These are phyloP conservation scores for Caiman crocodilus DNA, from an alignment of 2,797 vertebrate genomes.

Conservation along the genomic window DNA sequence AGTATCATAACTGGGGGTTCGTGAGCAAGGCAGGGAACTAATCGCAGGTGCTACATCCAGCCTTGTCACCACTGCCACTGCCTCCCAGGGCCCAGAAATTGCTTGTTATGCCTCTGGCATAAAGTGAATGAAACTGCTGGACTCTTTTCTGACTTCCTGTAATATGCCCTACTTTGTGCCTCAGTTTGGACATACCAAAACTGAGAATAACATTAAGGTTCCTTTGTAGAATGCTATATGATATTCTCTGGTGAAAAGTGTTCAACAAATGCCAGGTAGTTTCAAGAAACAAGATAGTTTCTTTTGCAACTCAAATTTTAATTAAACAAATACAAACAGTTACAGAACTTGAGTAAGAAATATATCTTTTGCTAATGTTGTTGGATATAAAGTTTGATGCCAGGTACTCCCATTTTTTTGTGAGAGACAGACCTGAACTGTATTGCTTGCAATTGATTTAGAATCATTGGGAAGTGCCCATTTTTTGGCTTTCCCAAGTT, in stretches of 20 bases:
- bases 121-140: background rate
- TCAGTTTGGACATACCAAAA: background rate
- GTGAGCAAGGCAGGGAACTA: no score
- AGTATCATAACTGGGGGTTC: no score
- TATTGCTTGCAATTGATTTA: background rate
- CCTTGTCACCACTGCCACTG: no score
- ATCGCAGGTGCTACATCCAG: no score
- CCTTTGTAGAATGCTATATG: background rate
- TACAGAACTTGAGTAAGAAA: background rate
- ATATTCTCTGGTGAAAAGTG: background rate
- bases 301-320: background rate
- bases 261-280: background rate
- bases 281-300: background rate
- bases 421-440: background rate
- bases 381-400: background rate
- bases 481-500: background rate
- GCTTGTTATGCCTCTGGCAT: no score
- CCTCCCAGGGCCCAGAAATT: no score
- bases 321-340: background rate
- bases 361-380: background rate
- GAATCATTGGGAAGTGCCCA: background rate
- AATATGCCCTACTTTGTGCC: background rate
- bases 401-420: background rate
- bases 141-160: background rate
- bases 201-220: background rate